Evolutionary conservation across 2,113 vertebrate genomes (phyloP).

Genomic region (Hippocampus abdominalis): DNA sequence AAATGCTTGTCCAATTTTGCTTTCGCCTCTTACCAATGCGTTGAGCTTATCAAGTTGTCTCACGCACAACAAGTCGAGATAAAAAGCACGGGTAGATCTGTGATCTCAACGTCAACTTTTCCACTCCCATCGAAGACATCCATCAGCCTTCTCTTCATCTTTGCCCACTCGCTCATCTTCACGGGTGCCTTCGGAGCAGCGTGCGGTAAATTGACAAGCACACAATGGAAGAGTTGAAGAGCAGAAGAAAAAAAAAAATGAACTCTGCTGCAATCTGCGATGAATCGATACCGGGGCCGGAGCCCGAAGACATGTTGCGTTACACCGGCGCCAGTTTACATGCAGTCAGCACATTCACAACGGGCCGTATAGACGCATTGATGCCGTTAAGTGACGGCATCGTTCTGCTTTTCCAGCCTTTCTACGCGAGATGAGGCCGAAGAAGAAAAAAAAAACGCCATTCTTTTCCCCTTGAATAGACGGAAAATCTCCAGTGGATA

Average conservation of each 20-base stretch:
- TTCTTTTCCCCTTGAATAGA: slow-evolving; percentile 71
- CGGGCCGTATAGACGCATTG: slow-evolving; percentile 60
- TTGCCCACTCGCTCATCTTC: slow-evolving; percentile 60
- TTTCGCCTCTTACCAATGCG: no score
- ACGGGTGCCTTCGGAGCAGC: slow-evolving; percentile 38
- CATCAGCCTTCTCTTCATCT: slow-evolving; percentile 61
- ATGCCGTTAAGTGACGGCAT: slow-evolving; percentile 69
- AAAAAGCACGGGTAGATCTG: no score
- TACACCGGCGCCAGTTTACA: slow-evolving; percentile 63
- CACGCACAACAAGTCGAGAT: no score
- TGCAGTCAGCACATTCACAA: slow-evolving; percentile 71
- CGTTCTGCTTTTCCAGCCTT: slow-evolving; percentile 53
- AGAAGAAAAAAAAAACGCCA: slow-evolving; percentile 64
- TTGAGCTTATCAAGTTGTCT: no score
- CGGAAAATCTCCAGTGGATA: slow-evolving; percentile 69
- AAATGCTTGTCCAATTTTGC: no score
- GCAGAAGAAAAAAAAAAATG: slow-evolving; percentile 57
- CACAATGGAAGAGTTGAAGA: slow-evolving; percentile 70
- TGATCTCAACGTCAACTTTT: slow-evolving; percentile 43
- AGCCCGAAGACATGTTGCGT: slow-evolving; percentile 70
- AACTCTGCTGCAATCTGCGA: slow-evolving; percentile 72
- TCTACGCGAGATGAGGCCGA: slow-evolving; percentile 49
- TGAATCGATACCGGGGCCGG: slow-evolving; percentile 68
- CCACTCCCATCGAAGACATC: slow-evolving; percentile 60
- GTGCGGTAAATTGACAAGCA: slow-evolving; percentile 48